A percentile compares a stretch with the other conserved stretches of the same genome.
Evolutionary conservation across 23 tunicate species (phyloP).

Genomic region (Aplidium turbinatum): DNA sequence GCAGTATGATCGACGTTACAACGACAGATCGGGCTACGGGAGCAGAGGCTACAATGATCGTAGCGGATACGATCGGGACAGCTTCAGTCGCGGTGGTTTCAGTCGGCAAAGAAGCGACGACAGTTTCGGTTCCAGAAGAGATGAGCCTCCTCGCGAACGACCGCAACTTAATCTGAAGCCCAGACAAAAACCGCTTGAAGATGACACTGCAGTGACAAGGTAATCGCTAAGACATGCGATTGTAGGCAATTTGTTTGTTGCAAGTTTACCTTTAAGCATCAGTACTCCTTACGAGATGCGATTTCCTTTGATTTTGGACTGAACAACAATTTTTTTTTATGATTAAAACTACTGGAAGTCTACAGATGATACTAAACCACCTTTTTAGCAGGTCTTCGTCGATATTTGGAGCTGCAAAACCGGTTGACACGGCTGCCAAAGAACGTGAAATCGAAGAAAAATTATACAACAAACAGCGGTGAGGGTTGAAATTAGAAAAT

Average conservation of each 20-base stretch:
- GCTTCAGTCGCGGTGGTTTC: background rate
- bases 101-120: constrained; percentile 1
- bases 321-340: too few relatives aligned
- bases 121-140: background rate
- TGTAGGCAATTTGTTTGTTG: too few relatives aligned
- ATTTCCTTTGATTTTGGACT: too few relatives aligned
- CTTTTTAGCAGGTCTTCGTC: constrained; percentile 83
- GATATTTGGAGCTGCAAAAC: constrained; percentile 96
- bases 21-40: constrained; percentile 30
- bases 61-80: constrained; percentile 29
- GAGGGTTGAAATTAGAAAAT: constrained; percentile 12
- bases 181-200: constrained; percentile 70
- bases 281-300: too few relatives aligned
- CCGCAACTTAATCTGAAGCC: constrained; percentile 72
- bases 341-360: too few relatives aligned
- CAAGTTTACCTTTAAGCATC: too few relatives aligned
- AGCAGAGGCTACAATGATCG: constrained; percentile 35
- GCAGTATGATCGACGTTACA: constrained; percentile 11
- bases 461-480: constrained; percentile 39
- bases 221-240: too few relatives aligned
- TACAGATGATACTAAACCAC: too few relatives aligned
- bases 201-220: constrained; percentile 16
- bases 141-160: constrained; percentile 53
- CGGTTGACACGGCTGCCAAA: constrained; percentile 81
- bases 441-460: constrained; percentile 90